Evolutionary conservation across 2,797 vertebrate species (phyloP).

Genomic region (Pygocentrus nattereri): DNA sequence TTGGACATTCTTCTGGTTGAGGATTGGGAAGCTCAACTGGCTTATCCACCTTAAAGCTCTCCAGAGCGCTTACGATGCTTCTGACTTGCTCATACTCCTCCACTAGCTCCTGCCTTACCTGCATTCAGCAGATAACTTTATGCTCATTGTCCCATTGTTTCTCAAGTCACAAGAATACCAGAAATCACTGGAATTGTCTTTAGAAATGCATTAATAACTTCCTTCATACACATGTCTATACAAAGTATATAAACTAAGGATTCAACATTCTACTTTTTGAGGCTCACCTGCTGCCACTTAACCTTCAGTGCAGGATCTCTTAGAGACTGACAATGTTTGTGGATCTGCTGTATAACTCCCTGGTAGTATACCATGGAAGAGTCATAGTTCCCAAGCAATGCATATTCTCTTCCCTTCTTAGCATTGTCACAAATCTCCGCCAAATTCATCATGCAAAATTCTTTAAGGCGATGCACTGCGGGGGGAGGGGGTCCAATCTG

Average conservation of each 20-base stretch:
- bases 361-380: slow-evolving; percentile 97
- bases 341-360: slow-evolving; percentile 95
- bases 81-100: slow-evolving; percentile 97
- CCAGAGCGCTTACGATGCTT: slow-evolving; percentile 89
- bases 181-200: background rate
- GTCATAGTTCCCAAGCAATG: slow-evolving; percentile 96
- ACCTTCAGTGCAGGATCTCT: slow-evolving; percentile 91
- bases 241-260: background rate
- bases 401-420: slow-evolving; percentile 96
- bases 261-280: no score
- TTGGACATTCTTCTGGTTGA: slow-evolving; percentile 81
- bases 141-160: background rate
- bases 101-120: slow-evolving; percentile 89
- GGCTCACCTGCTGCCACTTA: slow-evolving; percentile 93
- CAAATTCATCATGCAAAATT: slow-evolving; percentile 87
- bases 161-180: background rate
- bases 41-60: slow-evolving; percentile 92
- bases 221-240: background rate
- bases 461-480: background rate
- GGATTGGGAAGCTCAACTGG: slow-evolving; percentile 84
- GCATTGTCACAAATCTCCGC: slow-evolving; percentile 95
- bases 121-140: background rate
- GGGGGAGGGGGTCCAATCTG: background rate
- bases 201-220: no score
- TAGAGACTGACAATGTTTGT: slow-evolving; percentile 89